Percentiles rank a stretch among this genome's conserved stretches.
These are phyloP conservation scores for Mormoops blainvillei DNA, from an alignment of 2,113 vertebrate genomes.

Conservation along the genomic window DNA sequence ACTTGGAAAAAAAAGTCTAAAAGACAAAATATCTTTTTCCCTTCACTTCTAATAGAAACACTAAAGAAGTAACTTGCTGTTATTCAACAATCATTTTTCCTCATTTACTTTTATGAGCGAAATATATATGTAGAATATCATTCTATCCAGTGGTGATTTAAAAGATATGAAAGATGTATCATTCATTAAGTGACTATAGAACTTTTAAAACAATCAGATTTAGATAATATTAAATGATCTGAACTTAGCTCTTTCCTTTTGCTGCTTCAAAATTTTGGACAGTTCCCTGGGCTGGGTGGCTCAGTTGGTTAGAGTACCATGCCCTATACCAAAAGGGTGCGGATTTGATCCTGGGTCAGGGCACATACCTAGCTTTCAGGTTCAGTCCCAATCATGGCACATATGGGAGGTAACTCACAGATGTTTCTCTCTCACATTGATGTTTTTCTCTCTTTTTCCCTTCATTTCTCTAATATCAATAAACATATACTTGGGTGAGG, in stretches of 20 bases:
- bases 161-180: background rate
- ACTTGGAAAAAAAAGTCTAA: background rate
- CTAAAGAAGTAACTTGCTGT: background rate
- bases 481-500: too few relatives aligned
- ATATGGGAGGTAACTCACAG: too few relatives aligned
- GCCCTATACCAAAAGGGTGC: too few relatives aligned
- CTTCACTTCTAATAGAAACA: background rate
- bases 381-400: too few relatives aligned
- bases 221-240: background rate
- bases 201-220: background rate
- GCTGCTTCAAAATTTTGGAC: background rate
- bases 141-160: background rate
- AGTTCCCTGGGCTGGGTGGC: too few relatives aligned
- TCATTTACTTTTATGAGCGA: constrained; percentile 12
- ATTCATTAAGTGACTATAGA: constrained; percentile 9
- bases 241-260: background rate
- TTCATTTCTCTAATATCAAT: background rate
- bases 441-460: background rate
- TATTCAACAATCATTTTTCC: constrained; percentile 23
- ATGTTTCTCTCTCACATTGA: too few relatives aligned
- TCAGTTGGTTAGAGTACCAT: too few relatives aligned
- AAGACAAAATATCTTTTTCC: background rate
- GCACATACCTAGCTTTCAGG: too few relatives aligned
- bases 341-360: too few relatives aligned
- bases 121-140: background rate